Evolutionary conservation across 2,113 vertebrate species (phyloP).

Genomic region (Loxodonta africana): DNA sequence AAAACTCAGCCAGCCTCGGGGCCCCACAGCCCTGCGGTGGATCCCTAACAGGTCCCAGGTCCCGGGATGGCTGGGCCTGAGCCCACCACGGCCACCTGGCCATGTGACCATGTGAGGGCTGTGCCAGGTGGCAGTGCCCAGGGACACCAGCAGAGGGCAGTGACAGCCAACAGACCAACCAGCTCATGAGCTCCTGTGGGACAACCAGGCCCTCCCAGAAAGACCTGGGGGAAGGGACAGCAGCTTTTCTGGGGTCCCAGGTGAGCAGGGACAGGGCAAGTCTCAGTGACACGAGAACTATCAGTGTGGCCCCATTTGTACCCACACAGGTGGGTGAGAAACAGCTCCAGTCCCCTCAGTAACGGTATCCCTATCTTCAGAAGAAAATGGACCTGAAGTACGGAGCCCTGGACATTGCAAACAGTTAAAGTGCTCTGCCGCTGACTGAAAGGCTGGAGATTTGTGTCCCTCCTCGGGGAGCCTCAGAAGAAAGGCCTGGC

Average conservation of each 20-base stretch:
- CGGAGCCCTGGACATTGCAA: too few species aligned
- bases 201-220: neutral
- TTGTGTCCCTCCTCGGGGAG: too few species aligned
- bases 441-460: too few species aligned
- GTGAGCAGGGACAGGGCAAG: neutral
- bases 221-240: rapidly evolving
- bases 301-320: rapidly evolving
- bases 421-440: too few species aligned
- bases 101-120: too few species aligned
- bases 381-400: neutral
- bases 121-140: neutral
- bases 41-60: too few species aligned
- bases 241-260: neutral
- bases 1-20: too few species aligned
- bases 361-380: neutral
- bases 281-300: rapidly evolving
- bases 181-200: rapidly evolving
- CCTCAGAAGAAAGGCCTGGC: too few species aligned
- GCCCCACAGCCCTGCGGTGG: too few species aligned
- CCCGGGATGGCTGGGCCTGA: too few species aligned
- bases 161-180: neutral
- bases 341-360: rapidly evolving
- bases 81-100: too few species aligned
- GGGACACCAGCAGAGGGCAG: slow-evolving; percentile 73
- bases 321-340: neutral